A percentile compares a stretch with the other conserved stretches of the same genome.
These are phyloP conservation scores for Aporophyla nigra DNA, from an alignment of 2,888 invertebrate genomes.

Conservation along the genomic window DNA sequence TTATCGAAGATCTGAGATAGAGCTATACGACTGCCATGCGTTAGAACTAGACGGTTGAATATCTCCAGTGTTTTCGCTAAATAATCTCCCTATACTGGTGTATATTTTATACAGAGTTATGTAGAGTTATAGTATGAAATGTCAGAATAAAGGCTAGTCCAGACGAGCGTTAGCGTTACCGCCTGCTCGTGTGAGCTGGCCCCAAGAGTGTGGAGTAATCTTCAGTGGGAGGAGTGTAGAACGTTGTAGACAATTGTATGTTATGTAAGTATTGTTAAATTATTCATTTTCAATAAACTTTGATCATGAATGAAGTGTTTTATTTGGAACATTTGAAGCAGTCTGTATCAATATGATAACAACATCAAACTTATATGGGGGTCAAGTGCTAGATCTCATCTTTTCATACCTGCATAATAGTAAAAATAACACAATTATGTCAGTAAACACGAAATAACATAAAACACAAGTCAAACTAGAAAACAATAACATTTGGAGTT, in stretches of 20 bases:
- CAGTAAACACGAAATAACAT: too few relatives aligned
- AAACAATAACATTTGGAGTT: too few relatives aligned
- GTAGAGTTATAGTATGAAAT: too few relatives aligned
- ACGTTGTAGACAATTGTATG: constrained; percentile 15
- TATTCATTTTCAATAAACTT: constrained; percentile 57
- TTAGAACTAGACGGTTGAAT: neutral
- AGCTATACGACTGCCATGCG: neutral
- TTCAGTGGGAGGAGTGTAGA: neutral
- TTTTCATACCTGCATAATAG: too few relatives aligned
- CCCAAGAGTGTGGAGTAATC: neutral
- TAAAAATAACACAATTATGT: too few relatives aligned
- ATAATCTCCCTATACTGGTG: constrained; percentile 1
- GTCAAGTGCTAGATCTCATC: too few relatives aligned
- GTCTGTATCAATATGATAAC: too few relatives aligned
- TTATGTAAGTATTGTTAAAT: constrained; percentile 61
- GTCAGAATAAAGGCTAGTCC: constrained; percentile 1
- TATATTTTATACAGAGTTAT: constrained; percentile 28
- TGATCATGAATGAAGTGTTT: constrained; percentile 37
- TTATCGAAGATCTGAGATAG: constrained; percentile 2
- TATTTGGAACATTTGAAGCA: neutral
- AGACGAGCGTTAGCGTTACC: constrained; percentile 8
- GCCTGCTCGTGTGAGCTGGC: constrained; percentile 20
- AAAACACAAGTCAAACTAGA: too few relatives aligned
- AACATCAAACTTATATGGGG: too few relatives aligned
- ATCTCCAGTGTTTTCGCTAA: neutral